These are phyloP conservation scores for Coecobrya sp. DNA, from an alignment of 2,888 invertebrate genomes.

Conservation along the genomic window DNA sequence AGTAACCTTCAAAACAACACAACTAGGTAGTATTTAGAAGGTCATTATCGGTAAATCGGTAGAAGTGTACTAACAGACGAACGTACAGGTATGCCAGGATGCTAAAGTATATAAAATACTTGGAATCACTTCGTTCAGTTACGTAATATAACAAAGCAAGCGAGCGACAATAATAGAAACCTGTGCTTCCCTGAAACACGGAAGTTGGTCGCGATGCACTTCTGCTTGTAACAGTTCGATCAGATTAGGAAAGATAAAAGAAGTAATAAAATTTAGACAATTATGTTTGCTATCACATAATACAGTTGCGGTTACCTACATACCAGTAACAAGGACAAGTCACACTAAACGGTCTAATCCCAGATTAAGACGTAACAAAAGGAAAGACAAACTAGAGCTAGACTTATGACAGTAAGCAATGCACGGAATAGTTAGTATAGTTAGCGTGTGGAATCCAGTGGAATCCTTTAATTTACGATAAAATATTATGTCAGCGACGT, in stretches of 20 bases:
- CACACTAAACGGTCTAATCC: slow-evolving; percentile 1
- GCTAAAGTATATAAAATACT: too few relatives aligned
- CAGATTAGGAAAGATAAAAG: background rate
- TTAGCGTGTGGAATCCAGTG: background rate
- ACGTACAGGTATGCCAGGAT: too few relatives aligned
- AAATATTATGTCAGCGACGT: background rate
- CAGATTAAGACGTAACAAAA: slow-evolving; percentile 17
- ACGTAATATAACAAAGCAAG: too few relatives aligned
- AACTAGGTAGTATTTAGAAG: too few relatives aligned
- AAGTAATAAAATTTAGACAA: background rate
- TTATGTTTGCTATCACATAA: background rate
- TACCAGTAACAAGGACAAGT: background rate
- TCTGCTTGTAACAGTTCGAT: too few relatives aligned
- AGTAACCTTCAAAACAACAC: too few relatives aligned
- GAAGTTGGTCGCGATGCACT: too few relatives aligned
- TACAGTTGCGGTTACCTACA: background rate
- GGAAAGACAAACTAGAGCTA: background rate
- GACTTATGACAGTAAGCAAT: background rate
- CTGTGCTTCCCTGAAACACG: too few relatives aligned
- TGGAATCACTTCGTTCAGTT: too few relatives aligned
- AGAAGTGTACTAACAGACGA: too few relatives aligned
- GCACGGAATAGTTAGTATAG: background rate
- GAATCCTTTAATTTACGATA: slow-evolving; percentile 7
- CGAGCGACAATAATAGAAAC: too few relatives aligned
- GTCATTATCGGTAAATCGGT: too few relatives aligned